phyloP scores from a whole-genome alignment of 2,888 invertebrate species.

The Trichopria drosophilae region DNA sequence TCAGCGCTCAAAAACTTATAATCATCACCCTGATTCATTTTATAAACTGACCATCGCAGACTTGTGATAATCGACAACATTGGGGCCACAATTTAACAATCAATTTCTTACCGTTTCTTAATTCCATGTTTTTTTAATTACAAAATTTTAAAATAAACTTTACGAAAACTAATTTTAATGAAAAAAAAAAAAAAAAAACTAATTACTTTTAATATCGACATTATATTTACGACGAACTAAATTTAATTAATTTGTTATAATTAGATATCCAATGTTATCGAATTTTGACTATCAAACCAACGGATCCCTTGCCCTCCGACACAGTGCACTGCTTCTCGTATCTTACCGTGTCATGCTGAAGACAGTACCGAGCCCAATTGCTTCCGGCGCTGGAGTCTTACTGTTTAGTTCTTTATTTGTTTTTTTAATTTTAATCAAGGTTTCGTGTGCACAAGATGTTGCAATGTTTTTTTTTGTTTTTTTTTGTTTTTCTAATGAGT shows the following conservation, averaged over 20 bases:
- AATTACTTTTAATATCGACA: no score
- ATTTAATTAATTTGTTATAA: no score
- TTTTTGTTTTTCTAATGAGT: conserved; percentile 40
- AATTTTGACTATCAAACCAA: no score
- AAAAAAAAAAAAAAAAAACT: not conserved
- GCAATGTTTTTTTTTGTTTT: conserved; percentile 25
- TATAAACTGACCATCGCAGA: no score
- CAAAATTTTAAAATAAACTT: conserved; percentile 5
- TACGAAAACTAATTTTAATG: not conserved
- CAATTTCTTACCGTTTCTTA: no score
- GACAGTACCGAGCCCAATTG: conserved; percentile 40
- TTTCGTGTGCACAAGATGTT: conserved; percentile 15
- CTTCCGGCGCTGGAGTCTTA: conserved; percentile 41
- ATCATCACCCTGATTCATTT: no score
- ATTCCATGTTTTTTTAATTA: no score
- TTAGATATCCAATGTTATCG: no score
- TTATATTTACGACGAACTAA: no score
- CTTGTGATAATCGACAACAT: no score
- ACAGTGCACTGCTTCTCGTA: conserved; percentile 55
- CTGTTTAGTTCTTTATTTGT: conserved; percentile 33
- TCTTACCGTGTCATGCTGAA: conserved; percentile 49
- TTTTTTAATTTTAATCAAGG: conserved; percentile 16
- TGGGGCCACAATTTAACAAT: no score
- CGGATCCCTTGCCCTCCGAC: conserved; percentile 50
- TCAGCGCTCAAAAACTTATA: no score